phyloP scores from a whole-genome alignment of 2,113 vertebrate species.

The Circaetus gallicus region DNA sequence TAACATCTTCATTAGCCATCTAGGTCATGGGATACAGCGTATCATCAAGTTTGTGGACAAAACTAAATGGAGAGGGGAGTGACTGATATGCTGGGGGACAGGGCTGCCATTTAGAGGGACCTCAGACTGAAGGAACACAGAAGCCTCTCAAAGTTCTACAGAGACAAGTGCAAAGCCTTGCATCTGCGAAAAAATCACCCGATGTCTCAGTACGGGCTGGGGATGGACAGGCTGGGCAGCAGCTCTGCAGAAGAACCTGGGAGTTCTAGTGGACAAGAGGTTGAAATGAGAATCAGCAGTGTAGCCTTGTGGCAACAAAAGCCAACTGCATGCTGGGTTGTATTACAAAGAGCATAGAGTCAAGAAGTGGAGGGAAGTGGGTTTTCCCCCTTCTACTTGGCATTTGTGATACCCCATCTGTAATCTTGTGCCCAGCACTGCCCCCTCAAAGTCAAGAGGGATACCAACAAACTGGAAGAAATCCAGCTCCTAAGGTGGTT shows the following conservation, averaged over 20 bases:
- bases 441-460: background rate
- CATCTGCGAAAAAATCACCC: background rate
- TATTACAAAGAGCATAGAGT: background rate
- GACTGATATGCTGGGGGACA: background rate
- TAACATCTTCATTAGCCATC: background rate
- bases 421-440: background rate
- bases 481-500: background rate
- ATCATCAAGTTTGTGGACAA: background rate
- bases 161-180: background rate
- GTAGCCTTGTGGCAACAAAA: background rate
- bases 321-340: background rate
- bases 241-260: background rate
- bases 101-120: background rate
- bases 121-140: background rate
- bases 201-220: background rate
- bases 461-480: background rate
- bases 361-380: background rate
- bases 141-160: background rate
- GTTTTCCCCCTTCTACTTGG: background rate
- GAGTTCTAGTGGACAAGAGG: background rate
- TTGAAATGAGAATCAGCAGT: background rate
- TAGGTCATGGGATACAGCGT: background rate
- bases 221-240: background rate
- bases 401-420: background rate
- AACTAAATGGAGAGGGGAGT: background rate